phyloP scores from a whole-genome alignment of 2,888 invertebrate genomes.

The Liopterus haemorrhoidalis region DNA sequence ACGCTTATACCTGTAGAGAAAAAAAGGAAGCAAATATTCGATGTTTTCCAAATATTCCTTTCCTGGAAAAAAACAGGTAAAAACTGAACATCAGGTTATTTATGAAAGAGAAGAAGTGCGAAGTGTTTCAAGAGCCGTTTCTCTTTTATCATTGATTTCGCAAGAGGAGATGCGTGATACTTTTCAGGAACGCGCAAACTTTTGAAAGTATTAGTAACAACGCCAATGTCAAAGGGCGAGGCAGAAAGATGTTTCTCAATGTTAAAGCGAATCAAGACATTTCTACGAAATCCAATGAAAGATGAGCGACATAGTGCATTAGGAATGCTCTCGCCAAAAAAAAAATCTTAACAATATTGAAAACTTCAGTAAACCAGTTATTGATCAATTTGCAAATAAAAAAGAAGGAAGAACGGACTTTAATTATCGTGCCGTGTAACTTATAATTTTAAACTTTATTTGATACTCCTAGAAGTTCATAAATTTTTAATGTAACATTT shows the following conservation, averaged over 20 bases:
- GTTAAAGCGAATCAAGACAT: conserved; percentile 33
- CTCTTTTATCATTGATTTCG: conserved; percentile 28
- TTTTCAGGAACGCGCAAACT: conserved; percentile 33
- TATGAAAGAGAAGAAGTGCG: conserved; percentile 30
- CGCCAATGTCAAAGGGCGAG: conserved; percentile 34
- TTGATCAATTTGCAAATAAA: conserved; percentile 19
- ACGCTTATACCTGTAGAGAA: no score
- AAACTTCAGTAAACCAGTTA: conserved; percentile 29
- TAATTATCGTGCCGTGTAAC: no score
- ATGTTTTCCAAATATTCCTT: conserved; percentile 25
- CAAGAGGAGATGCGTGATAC: conserved; percentile 26
- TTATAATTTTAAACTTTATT: no score
- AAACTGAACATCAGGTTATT: conserved; percentile 32
- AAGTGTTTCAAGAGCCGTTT: conserved; percentile 25
- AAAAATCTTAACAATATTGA: conserved; percentile 23
- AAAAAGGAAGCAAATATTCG: neutral
- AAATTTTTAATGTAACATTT: no score
- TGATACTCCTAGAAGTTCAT: no score
- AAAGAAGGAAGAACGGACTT: conserved; percentile 10
- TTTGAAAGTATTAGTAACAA: conserved; percentile 33
- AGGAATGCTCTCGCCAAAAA: conserved; percentile 31
- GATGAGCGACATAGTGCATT: conserved; percentile 33
- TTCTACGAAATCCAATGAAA: conserved; percentile 32
- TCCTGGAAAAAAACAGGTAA: no score
- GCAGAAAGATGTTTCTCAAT: conserved; percentile 32